Evolutionary conservation across 2,113 vertebrate species (phyloP).

Genomic region (Calidris pygmaea): DNA sequence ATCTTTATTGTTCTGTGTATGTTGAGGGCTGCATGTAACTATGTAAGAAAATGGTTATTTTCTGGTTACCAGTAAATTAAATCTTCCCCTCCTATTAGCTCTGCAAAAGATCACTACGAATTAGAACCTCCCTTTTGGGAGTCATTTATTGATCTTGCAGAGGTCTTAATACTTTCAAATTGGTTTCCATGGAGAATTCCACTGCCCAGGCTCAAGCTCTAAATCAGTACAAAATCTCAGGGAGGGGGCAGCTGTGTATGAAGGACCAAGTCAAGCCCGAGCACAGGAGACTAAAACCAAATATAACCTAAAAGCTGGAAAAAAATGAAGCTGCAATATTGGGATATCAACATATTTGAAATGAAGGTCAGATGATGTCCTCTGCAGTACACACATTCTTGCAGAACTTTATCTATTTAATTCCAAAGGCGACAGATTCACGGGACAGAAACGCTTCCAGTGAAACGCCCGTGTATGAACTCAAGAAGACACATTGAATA

Average conservation of each 20-base stretch:
- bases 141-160: conserved; percentile 10
- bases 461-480: not conserved
- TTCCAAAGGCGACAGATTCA: not conserved
- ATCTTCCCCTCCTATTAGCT: conserved; percentile 18
- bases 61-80: conserved; percentile 33
- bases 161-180: conserved; percentile 5
- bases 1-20: not conserved
- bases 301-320: not conserved
- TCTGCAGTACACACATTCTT: not conserved
- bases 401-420: not conserved
- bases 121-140: conserved; percentile 29
- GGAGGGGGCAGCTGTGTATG: not conserved
- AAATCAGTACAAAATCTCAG: not conserved
- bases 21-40: not conserved
- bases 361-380: not conserved
- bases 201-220: not conserved
- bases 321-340: not conserved
- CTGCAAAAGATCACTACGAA: conserved; percentile 16
- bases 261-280: not conserved
- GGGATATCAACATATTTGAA: not conserved
- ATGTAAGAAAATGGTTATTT: conserved; percentile 3
- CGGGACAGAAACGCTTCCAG: not conserved
- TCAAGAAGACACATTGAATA: not conserved
- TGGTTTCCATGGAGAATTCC: conserved; percentile 38
- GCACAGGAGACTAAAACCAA: not conserved